Conservation (phyloP, 2,888 invertebrate genomes). For the Cremastinae sp. region DNA sequence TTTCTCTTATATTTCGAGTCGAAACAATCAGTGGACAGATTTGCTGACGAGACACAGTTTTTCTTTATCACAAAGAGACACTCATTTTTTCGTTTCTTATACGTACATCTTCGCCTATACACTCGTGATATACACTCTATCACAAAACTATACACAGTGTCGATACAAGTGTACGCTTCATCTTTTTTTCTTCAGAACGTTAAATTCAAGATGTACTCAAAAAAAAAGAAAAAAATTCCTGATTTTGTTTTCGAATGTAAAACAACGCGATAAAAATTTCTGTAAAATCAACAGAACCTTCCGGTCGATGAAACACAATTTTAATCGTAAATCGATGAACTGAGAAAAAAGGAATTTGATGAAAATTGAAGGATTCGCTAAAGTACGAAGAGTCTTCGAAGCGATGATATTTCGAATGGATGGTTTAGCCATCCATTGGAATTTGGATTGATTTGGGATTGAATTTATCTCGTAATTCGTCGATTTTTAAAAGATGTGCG, state of each 20-base stretch:
- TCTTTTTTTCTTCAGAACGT: background rate
- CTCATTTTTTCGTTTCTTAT: conserved; percentile 13
- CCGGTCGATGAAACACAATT: too few relatives aligned
- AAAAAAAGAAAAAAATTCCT: too few relatives aligned
- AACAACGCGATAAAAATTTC: too few relatives aligned
- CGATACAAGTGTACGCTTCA: background rate
- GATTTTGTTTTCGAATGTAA: too few relatives aligned
- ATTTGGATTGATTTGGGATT: conserved; percentile 33
- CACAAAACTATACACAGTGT: conserved; percentile 23
- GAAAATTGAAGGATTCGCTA: too few relatives aligned
- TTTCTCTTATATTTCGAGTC: conserved; percentile 7
- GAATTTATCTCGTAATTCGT: background rate
- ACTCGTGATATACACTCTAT: conserved; percentile 16
- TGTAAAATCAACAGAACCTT: too few relatives aligned
- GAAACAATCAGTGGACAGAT: conserved; percentile 1
- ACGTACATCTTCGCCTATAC: conserved; percentile 7
- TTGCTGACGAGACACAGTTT: conserved; percentile 8
- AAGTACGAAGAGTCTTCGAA: too few relatives aligned
- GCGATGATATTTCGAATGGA: conserved; percentile 3
- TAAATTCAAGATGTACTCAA: too few relatives aligned
- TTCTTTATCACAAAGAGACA: conserved; percentile 45
- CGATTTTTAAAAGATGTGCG: conserved; percentile 76
- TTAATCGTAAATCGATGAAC: too few relatives aligned
- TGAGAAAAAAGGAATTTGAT: too few relatives aligned
- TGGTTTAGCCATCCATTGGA: too few relatives aligned